These are phyloP conservation scores for Sphaeramia orbicularis DNA, from an alignment of 2,797 vertebrate species.

Conservation along the genomic window DNA sequence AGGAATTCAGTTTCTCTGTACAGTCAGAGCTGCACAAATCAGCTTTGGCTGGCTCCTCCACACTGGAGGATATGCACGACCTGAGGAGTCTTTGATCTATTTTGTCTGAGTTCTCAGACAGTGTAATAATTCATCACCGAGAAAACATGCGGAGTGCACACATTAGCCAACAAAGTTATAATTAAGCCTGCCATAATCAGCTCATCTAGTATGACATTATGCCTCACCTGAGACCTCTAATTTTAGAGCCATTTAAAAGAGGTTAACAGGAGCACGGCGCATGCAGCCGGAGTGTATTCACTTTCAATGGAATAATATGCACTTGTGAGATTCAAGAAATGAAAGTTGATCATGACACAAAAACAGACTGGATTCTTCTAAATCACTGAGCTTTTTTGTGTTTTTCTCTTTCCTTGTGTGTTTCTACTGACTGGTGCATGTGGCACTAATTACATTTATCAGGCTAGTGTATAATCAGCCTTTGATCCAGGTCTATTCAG, in stretches of 20 bases:
- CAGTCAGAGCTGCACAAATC: too few species aligned
- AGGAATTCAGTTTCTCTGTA: constrained; percentile 62
- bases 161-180: constrained; percentile 78
- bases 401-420: constrained; percentile 34
- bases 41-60: constrained; percentile 40
- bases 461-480: constrained; percentile 53
- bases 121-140: constrained; percentile 60
- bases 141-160: constrained; percentile 64
- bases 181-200: constrained; percentile 81
- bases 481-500: constrained; percentile 34
- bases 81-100: constrained; percentile 69
- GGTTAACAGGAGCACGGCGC: constrained; percentile 76
- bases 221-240: constrained; percentile 82
- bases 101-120: constrained; percentile 66
- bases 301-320: constrained; percentile 64
- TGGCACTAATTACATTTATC: constrained; percentile 63
- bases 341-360: constrained; percentile 54
- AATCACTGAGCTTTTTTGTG: constrained; percentile 44
- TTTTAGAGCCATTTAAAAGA: constrained; percentile 80
- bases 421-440: constrained; percentile 44
- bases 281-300: constrained; percentile 61
- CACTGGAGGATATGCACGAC: constrained; percentile 43
- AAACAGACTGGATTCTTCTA: constrained; percentile 48
- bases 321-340: constrained; percentile 55
- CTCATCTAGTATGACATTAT: constrained; percentile 78